phyloP scores from a whole-genome alignment of 2,888 invertebrate species.

The Rotaria sp. region DNA sequence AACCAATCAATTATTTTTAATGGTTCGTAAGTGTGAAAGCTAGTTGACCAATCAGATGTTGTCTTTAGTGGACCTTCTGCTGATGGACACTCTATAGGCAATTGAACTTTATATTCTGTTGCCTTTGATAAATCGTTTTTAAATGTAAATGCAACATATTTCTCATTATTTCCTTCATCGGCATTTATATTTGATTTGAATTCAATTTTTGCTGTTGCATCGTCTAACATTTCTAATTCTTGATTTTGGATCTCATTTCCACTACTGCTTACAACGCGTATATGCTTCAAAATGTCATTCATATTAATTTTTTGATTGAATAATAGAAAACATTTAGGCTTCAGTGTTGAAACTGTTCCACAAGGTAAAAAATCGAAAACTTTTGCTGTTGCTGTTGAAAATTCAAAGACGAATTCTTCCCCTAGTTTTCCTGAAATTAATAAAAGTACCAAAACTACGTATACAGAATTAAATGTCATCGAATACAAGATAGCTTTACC shows the following conservation, averaged over 20 bases:
- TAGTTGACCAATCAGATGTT: not conserved
- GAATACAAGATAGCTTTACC: constrained; percentile 4
- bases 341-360: not conserved
- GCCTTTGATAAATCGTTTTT: constrained; percentile 2
- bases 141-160: constrained; percentile 27
- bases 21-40: not conserved
- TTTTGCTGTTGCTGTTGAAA: not conserved
- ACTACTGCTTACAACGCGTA: not conserved
- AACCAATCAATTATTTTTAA: not conserved
- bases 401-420: not conserved
- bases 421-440: not conserved
- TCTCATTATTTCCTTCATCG: not conserved
- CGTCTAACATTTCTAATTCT: not conserved
- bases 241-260: not conserved
- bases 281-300: not conserved
- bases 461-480: too few species aligned
- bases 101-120: not conserved
- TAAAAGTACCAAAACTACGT: not conserved
- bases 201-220: not conserved
- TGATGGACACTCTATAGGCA: not conserved
- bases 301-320: constrained; percentile 2
- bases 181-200: not conserved
- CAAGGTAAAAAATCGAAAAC: not conserved
- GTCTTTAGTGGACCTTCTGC: not conserved
- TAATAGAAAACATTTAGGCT: constrained; percentile 6